Base-by-base conservation (phyloP, 1,140 invertebrate species). In the Cydia fagiglandana region DNA sequence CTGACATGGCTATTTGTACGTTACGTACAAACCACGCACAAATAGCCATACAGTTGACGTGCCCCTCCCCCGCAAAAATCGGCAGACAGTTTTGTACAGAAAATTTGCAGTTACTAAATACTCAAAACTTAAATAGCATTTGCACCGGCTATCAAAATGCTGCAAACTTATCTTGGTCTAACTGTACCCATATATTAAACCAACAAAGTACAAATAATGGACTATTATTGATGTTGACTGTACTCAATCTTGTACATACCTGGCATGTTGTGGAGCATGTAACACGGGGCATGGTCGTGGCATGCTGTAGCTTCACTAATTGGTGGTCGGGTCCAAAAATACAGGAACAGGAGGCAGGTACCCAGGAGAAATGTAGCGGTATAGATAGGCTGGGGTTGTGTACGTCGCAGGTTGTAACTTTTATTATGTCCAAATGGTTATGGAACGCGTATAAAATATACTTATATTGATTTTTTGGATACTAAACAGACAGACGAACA, bases 231-330 rank as follows among this genome's bases (percentile, higher is more conserved):
- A 53, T 12, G 6, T 53, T 53, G 50, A 53, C n/a, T 53, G 15
- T 17, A n/a, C 50, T 24, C 7, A 24, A 61, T 17, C 15, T 56
- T 61, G 56, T 61, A 61, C 10, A 61, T 61, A 61, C 56, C 56
- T 61, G 56, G 56, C 56, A 61, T 61, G 53, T 53, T 45, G 4
- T 24, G 56, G 56, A 24, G 56, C 56, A 61, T 61, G 56, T 24
- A 24, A 61, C 56, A 20, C 56, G 56, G 56, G 56, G 56, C 56
- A 61, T 61, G 56, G 56, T 61, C 56, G 56, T 61, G 56, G 56
- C 56, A 61, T 61, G 56, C 56, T 61, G 17, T 12, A 61, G 56
- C 56, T 61, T 61, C 56, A 61, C 56, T 61, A 61, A 61, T 61
- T 24, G 56, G 56, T 61, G 56, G 56, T 9, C 17, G 56, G 56